A percentile compares a stretch with the other conserved stretches of the same genome.
Conservation (phyloP, 2,797 vertebrate genomes). For the Propithecus perrieri region DNA sequence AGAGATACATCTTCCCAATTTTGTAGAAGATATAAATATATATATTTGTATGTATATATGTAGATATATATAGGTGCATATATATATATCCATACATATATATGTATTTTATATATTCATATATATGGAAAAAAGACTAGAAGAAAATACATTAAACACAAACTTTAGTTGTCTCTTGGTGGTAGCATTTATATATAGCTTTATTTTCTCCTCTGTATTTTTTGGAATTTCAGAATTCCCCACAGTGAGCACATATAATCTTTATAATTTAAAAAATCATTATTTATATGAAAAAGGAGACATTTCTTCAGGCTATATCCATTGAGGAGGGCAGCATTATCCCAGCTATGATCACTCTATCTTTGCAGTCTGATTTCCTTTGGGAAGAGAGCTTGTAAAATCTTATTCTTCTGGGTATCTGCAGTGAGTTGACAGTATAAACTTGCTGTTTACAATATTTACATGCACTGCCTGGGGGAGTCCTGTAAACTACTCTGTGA, state of each 20-base stretch:
- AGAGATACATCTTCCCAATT: not conserved
- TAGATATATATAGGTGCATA: not conserved
- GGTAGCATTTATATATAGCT: not conserved
- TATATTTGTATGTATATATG: not conserved
- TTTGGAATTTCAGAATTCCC: not conserved
- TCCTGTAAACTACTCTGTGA: slow-evolving; percentile 54
- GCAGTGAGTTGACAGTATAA: slow-evolving; percentile 40
- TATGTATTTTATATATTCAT: not conserved
- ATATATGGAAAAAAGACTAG: not conserved
- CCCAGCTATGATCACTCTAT: not conserved
- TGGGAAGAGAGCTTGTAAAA: slow-evolving; percentile 64
- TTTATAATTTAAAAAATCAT: slow-evolving; percentile 39
- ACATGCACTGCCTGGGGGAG: slow-evolving; percentile 60
- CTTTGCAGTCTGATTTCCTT: slow-evolving; percentile 65
- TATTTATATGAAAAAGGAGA: not conserved
- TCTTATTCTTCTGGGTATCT: slow-evolving; percentile 49
- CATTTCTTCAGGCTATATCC: not conserved
- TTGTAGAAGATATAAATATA: not conserved
- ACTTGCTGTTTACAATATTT: slow-evolving; percentile 67
- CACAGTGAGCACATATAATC: not conserved
- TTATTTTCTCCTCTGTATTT: slow-evolving; percentile 25
- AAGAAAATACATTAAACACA: not conserved
- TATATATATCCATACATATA: not conserved
- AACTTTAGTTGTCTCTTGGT: not conserved
- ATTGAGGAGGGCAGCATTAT: not conserved